phyloP scores from a whole-genome alignment of 2,113 vertebrate genomes.

The Lampris megalopsis region DNA sequence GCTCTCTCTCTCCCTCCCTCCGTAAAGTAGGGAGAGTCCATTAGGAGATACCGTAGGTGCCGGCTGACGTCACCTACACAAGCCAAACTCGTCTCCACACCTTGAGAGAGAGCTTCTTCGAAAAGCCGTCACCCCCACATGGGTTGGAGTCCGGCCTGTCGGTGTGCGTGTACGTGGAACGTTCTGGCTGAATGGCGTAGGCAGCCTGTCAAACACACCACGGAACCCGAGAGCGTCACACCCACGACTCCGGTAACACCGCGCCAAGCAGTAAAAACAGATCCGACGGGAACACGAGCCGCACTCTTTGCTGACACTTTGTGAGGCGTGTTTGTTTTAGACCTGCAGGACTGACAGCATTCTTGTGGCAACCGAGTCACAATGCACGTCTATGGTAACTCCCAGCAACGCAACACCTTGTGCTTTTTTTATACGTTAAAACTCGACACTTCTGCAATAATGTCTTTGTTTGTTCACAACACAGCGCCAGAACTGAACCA shows the following conservation, averaged over 20 bases:
- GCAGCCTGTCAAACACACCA: constrained; percentile 10
- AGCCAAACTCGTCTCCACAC: constrained; percentile 38
- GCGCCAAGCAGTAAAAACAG: neutral
- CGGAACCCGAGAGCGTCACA: neutral
- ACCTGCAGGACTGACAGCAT: too few species aligned
- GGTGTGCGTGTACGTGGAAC: neutral
- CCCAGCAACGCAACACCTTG: too few species aligned
- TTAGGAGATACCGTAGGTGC: constrained; percentile 33
- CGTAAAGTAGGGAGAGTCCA: constrained; percentile 7
- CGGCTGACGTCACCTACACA: constrained; percentile 2
- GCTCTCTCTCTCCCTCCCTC: constrained; percentile 25
- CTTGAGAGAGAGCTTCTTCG: constrained; percentile 5
- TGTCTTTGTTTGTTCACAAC: too few species aligned
- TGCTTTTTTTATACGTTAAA: too few species aligned
- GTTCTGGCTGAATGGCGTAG: constrained; percentile 25
- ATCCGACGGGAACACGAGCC: neutral
- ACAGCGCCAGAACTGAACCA: too few species aligned
- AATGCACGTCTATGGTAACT: too few species aligned
- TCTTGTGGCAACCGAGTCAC: too few species aligned
- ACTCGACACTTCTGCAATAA: too few species aligned
- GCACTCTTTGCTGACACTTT: neutral
- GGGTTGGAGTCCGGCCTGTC: constrained; percentile 4
- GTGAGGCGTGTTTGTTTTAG: neutral
- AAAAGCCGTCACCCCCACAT: constrained; percentile 5
- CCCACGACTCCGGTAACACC: neutral